Base-by-base conservation (phyloP, 2,888 invertebrate genomes). In the Limnephilus lunatus region DNA sequence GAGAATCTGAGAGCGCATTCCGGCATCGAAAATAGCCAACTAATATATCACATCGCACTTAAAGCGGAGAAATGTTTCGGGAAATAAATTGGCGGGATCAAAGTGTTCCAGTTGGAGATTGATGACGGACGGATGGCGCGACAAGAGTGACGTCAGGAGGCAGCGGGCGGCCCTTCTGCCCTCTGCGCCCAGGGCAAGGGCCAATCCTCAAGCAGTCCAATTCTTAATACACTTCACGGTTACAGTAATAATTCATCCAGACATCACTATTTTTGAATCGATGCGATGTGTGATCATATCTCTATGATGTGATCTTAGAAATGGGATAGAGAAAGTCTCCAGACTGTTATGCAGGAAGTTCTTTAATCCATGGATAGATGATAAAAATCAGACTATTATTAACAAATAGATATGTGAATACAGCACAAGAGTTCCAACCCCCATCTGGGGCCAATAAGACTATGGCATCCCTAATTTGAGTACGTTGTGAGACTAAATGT, bases 1-100 rank as follows among this genome's bases (percentile, higher is more conserved):
- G 68, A 68, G 91, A 35, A 80, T 86, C 87, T 87, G 91, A 25
- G 91, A 86, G 85, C 86, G 85, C 86, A 92, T 92, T 92, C 90
- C 88, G 87, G 83, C 44, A 80, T 92, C 92, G 39, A 80, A 92
- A 92, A 92, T 92, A 92, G 83, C 92, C 12, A 88, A 88, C 90
- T 80, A 89, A 85, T 85, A 91, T 87, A 91, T 91, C 92, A 92
- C 92, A 44, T 85, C 91, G 91, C 90, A 85, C 91, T 85, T 92
- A 89, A 91, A 89, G 89, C 87, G 92, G 88, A 89, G 87, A 91
- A 92, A 91, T 90, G 91, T 85, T 91, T 91, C 92, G 82, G 90
- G 91, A 91, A 92, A 93, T 93, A 93, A 93, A 93, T 93, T 93
- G 93, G 93, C 93, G 92, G 93, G 93, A 93, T 93, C 93, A 93